Percentiles rank a stretch among this genome's conserved stretches.
These are phyloP conservation scores for Chirona hameri DNA, from an alignment of 2,888 invertebrate genomes.

Conservation along the genomic window DNA sequence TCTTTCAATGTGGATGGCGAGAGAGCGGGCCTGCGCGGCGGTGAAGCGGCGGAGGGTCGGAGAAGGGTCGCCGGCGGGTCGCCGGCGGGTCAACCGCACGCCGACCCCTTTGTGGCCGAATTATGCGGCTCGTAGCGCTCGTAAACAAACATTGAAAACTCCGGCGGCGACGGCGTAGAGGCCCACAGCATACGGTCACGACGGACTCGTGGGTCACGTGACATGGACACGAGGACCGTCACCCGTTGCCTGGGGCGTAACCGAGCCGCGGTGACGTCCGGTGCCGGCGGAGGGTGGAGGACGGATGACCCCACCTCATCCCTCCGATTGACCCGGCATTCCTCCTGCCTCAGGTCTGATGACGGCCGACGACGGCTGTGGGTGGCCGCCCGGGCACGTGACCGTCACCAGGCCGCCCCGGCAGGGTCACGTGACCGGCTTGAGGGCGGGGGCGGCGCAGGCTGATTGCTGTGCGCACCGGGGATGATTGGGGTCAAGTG, in stretches of 20 bases:
- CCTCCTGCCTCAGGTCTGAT: neutral
- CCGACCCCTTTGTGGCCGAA: conserved; percentile 9
- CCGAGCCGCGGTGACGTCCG: neutral
- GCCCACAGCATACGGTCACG: too few relatives aligned
- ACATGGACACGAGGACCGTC: too few relatives aligned
- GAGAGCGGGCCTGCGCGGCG: neutral
- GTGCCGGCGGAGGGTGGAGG: neutral
- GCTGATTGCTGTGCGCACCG: neutral
- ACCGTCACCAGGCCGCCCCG: neutral
- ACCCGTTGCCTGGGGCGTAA: too few relatives aligned
- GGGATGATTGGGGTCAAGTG: conserved; percentile 26
- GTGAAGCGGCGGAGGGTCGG: too few relatives aligned
- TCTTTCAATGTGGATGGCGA: conserved; percentile 7
- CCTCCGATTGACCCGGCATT: neutral
- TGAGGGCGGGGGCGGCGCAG: neutral
- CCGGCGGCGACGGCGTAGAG: neutral
- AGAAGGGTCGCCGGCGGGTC: neutral
- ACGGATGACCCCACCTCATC: neutral
- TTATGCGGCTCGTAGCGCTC: conserved; percentile 10
- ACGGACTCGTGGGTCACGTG: too few relatives aligned
- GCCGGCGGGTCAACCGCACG: neutral
- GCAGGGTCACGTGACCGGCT: conserved; percentile 1
- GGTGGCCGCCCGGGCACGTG: conserved; percentile 11
- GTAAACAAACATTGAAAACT: conserved; percentile 25
- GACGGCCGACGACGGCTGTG: neutral